Evolutionary conservation across 2,797 vertebrate species (phyloP), one percentile per base, ranked within the genome.

Genomic region (Liparis tanakae): DNA sequence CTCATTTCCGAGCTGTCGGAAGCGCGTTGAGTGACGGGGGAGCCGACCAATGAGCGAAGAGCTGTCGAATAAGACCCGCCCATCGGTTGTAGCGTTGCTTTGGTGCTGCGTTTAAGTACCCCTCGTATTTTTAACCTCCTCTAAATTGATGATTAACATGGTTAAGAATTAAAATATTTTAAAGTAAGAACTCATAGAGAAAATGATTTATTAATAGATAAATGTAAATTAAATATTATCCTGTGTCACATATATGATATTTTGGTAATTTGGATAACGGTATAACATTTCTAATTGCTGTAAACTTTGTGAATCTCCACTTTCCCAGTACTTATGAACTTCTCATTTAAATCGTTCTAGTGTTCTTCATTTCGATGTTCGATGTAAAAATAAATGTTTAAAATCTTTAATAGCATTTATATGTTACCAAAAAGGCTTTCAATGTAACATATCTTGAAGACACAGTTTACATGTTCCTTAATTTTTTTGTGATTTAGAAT

Each of bases 1-100:
- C 0, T 90, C 82, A 89, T 0, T 73, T 90, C 89, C 87, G 81
- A 50, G 4, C 0, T 48, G n/a, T 0, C 77, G 74, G 75, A 88
- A 85, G 68, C 67, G 7, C 1, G 3, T 25, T 37, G 80, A 81
- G 1, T 60, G 79, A 79, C 6, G 7, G 46, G 2, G 0, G 4
- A 1, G 17, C 1, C 1, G 39, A 5, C 87, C 82, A 91, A 91
- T 89, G 22, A n/a, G 6, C 1, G 58, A 44, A 4, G 5, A 37
- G 6, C 10, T 14, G 0, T 0, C 0, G 1, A 0, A 0, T 3
- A 62, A 50, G 37, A 0, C 70, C 80, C 84, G 83, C 87, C 84
- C 14, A 44, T 3, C 1, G 0, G 5, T 6, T 7, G 3, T 4
- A 0, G 3, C 1, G 1, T 4, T 13, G 6, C 4, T 4, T 5